These are phyloP conservation scores for Fukomys damarensis DNA, from an alignment of 2,113 vertebrate genomes.

Conservation along the genomic window DNA sequence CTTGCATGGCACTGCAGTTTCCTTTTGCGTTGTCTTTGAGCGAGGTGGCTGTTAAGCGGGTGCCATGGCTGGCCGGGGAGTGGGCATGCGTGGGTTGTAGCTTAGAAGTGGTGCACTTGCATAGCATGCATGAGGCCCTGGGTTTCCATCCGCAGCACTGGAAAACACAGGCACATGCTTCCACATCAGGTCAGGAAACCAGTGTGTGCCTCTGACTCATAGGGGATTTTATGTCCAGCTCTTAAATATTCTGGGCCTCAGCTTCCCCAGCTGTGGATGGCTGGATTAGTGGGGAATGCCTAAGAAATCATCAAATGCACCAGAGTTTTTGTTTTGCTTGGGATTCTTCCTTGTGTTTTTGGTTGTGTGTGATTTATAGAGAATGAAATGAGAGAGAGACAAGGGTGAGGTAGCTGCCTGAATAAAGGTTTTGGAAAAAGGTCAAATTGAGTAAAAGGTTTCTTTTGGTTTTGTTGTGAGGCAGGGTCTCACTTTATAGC, in stretches of 20 bases:
- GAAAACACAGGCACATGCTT: too few relatives aligned
- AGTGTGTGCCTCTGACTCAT: neutral
- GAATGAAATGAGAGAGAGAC: neutral
- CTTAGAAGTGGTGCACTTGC: neutral
- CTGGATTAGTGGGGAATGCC: neutral
- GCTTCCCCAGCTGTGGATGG: neutral
- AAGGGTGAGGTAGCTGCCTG: neutral
- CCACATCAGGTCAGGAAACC: neutral
- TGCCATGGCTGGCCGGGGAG: neutral
- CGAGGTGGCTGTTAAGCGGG: neutral
- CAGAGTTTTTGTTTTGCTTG: neutral
- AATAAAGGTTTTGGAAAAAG: neutral
- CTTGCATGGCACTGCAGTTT: neutral
- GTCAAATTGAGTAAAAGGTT: neutral
- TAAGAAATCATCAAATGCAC: neutral
- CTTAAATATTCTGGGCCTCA: neutral
- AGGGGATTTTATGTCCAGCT: neutral
- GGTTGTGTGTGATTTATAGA: neutral
- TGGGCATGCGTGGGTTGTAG: neutral
- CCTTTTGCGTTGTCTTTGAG: neutral
- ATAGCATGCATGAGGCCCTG: neutral
- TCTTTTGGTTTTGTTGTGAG: neutral
- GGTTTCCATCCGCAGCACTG: neutral
- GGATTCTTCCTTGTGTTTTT: neutral
- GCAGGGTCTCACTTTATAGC: neutral